Evolutionary conservation across 2,797 vertebrate genomes (phyloP).

Genomic region (Mus minutoides): DNA sequence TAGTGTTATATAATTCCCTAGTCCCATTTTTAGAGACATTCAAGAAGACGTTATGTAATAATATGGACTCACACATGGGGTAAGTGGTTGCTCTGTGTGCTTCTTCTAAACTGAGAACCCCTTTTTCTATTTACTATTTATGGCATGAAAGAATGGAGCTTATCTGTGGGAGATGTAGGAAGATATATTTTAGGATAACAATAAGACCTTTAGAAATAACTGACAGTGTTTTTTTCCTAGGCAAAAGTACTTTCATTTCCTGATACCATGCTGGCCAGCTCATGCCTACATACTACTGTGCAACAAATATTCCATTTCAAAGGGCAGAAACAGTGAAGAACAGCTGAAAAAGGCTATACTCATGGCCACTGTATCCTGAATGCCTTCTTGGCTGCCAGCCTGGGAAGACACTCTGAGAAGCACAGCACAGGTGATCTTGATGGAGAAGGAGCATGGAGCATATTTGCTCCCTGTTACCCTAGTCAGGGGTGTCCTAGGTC

Average conservation of each 20-base stretch:
- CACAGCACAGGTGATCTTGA: accelerated
- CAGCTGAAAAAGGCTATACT: neutral
- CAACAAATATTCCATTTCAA: neutral
- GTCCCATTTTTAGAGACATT: neutral
- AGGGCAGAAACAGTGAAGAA: neutral
- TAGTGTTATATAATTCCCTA: neutral
- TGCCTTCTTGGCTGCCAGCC: neutral
- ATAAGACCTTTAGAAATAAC: neutral
- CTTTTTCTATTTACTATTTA: conserved; percentile 51
- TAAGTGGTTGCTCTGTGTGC: neutral
- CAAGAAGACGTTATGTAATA: neutral
- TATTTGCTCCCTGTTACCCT: neutral
- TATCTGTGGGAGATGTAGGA: conserved; percentile 3
- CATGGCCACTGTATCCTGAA: neutral
- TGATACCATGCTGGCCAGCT: neutral
- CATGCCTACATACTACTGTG: neutral
- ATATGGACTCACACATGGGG: neutral
- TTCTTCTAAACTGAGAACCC: neutral
- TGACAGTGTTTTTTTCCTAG: neutral
- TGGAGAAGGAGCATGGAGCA: accelerated
- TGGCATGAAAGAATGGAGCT: conserved; percentile 37
- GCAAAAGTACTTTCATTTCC: conserved; percentile 33
- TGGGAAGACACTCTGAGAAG: neutral
- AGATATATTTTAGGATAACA: conserved; percentile 50
- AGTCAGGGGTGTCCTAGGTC: accelerated